These are phyloP conservation scores for Sebastes hopkinsi DNA, from an alignment of 2,797 vertebrate species.

Conservation along the genomic window DNA sequence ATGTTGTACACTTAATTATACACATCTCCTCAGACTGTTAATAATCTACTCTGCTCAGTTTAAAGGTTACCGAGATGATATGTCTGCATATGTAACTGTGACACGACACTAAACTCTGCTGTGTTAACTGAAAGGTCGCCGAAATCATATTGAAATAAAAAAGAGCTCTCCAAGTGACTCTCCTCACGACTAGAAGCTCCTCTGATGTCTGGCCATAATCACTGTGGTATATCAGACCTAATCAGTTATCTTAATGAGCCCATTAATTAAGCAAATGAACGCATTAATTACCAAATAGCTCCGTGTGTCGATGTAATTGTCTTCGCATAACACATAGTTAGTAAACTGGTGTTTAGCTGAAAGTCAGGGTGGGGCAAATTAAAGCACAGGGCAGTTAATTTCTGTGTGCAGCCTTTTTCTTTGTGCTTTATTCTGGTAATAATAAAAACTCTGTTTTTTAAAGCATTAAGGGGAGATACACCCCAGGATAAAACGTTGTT, in stretches of 20 bases:
- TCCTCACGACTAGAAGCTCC: neutral
- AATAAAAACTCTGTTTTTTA: neutral
- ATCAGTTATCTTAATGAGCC: conserved; percentile 42
- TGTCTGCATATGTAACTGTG: neutral
- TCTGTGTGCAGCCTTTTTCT: neutral
- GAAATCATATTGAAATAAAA: neutral
- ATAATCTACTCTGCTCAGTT: conserved; percentile 1
- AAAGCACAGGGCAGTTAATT: neutral
- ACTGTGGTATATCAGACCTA: conserved; percentile 23
- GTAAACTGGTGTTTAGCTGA: conserved; percentile 1
- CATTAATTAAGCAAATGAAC: conserved; percentile 51
- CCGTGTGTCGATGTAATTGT: conserved; percentile 29
- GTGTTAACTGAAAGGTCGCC: conserved; percentile 3
- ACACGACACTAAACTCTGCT: neutral
- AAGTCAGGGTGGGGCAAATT: neutral
- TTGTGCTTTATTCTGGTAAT: neutral
- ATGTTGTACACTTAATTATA: conserved; percentile 44
- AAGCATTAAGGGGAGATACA: neutral
- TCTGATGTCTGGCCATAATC: neutral
- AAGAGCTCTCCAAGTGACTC: neutral
- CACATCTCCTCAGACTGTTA: conserved; percentile 21
- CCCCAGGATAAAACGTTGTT: neutral
- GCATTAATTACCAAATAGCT: conserved; percentile 44
- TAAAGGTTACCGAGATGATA: conserved; percentile 25
- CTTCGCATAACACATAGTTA: neutral